phyloP scores from a whole-genome alignment of 2,113 vertebrate species.

The Myiopsitta monachus region DNA sequence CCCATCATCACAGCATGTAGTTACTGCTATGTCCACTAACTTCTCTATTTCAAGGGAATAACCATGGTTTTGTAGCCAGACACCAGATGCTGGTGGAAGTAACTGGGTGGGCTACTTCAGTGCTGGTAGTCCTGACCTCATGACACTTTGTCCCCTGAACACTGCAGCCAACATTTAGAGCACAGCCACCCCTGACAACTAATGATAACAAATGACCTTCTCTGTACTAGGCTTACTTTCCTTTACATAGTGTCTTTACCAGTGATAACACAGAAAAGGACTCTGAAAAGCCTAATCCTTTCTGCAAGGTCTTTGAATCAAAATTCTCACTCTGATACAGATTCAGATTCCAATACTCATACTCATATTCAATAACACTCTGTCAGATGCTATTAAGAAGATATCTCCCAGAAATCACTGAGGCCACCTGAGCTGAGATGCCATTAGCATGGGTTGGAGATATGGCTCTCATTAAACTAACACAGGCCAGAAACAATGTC shows the following conservation, averaged over 20 bases:
- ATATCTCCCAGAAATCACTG: background rate
- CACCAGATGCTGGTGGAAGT: background rate
- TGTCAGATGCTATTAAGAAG: background rate
- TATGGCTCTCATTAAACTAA: background rate
- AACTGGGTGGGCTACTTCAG: too few relatives aligned
- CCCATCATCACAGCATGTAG: background rate
- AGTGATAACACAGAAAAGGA: background rate
- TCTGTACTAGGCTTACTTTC: background rate
- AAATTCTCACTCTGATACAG: background rate
- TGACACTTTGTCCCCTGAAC: background rate
- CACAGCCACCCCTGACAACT: background rate
- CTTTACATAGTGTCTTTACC: background rate
- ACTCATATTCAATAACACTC: background rate
- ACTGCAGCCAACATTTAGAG: background rate
- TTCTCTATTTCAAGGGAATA: background rate
- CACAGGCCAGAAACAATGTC: background rate
- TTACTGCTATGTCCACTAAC: background rate
- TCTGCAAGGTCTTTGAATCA: background rate
- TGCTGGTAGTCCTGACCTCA: background rate
- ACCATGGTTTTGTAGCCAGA: background rate
- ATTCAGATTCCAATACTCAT: background rate
- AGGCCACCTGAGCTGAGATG: background rate
- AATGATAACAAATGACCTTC: background rate
- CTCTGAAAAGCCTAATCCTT: background rate
- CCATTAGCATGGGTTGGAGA: background rate